Base-by-base conservation (phyloP, 2,888 invertebrate species). In the Corbicula japonica region DNA sequence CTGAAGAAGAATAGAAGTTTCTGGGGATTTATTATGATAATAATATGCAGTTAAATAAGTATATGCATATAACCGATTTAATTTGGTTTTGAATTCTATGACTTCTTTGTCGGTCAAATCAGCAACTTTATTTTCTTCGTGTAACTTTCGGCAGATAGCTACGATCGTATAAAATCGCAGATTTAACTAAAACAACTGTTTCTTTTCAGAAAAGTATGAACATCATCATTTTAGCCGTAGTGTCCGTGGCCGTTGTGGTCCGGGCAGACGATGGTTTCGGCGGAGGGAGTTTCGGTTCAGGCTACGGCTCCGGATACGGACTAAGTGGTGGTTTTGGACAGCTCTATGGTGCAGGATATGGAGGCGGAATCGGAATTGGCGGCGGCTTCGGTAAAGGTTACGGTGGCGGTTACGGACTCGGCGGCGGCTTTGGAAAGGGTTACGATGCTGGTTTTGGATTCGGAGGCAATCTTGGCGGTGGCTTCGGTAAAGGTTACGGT, bases 191-290 rank as follows among this genome's bases (percentile, higher is more conserved):
- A n/a, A n/a, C n/a, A n/a, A 50, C 8, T 15, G 10, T 52, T 32
- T 50, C 6, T 58, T 69, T 70, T 48, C 66, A 74, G 73, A 66
- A 65, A 74, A 21, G n/a, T 23, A 78, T 69, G 73, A 69, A 69
- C 8, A 28, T 73, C 26, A 6, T 52, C 3, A 38, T 34, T 18
- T 12, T 69, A n/a, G 62, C 73, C n/a, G 68, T 78, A 26, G 30
- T 78, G 48, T 21, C 61, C 30, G 78, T 73, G 48, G 78, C 73
- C 54, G 58, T 69, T 18, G 28, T 56, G 68, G 69, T 69, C 48
- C 72, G 73, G 61, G 65, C 65, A 54, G 65, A 65, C 65, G 65
- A 65, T 15, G 50, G 63, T 3, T 21, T 48, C 8, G 34, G 48
- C 21, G 26, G 15, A 30, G 21, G 48, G 21, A 10, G 8, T 46